Evolutionary conservation across 2,113 vertebrate genomes (phyloP).

Genomic region (Cairina moschata): DNA sequence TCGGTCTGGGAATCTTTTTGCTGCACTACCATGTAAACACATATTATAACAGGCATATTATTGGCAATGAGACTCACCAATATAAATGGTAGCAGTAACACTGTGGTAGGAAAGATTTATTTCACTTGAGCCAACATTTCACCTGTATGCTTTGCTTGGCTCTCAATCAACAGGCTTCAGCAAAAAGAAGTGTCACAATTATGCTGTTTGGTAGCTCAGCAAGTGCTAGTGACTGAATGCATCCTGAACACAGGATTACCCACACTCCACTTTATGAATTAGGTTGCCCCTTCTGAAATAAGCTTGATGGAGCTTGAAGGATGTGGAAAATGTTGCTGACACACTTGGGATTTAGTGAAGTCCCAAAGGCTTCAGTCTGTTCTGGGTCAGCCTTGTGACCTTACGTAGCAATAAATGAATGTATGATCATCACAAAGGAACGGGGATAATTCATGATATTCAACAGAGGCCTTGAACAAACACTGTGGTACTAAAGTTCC

Average conservation of each 20-base stretch:
- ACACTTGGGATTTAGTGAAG: not conserved
- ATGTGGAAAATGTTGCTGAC: not conserved
- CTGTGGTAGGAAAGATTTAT: not conserved
- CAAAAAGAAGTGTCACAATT: not conserved
- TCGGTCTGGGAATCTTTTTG: not conserved
- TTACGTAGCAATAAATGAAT: not conserved
- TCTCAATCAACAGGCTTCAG: not conserved
- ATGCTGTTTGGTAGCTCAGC: rapidly evolving
- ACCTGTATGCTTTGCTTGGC: not conserved
- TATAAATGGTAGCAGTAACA: not conserved
- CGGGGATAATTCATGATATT: not conserved
- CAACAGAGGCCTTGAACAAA: constrained; percentile 19
- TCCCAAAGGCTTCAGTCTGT: not conserved
- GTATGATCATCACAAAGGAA: not conserved
- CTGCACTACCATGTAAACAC: not conserved
- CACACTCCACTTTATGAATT: not conserved
- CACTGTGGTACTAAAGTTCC: not conserved
- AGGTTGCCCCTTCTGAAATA: not conserved
- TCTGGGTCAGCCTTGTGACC: not conserved
- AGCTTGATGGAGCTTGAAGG: not conserved
- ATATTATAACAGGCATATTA: not conserved
- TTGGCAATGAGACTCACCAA: not conserved
- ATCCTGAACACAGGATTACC: not conserved
- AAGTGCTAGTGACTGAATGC: not conserved
- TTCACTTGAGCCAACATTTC: not conserved